Base-by-base conservation (phyloP, 2,113 vertebrate genomes). In the Python bivittatus region DNA sequence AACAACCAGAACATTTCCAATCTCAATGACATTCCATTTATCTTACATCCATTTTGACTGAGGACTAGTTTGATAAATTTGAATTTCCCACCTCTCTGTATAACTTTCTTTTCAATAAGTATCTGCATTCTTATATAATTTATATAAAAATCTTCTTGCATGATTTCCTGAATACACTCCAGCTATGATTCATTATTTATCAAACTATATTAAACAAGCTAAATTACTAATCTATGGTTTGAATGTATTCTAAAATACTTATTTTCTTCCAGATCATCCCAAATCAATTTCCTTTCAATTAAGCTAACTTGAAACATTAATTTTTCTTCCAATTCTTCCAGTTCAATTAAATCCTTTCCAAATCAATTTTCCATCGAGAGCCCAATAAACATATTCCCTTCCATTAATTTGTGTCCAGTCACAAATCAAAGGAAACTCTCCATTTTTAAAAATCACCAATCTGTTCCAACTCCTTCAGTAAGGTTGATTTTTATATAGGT, bases 1-100 rank as follows among this genome's bases (percentile, higher is more conserved):
- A 96, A 84, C 6, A 60, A 52, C 48, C n/a, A 92, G 79, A 92
- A 91, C 94, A 92, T 9, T 83, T 52, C 0, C 0, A 94, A 22
- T 56, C 84, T 56, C 92, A 6, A 20, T 48, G 27, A 83, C 87
- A 6, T 79, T 1, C 7, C 44, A n/a, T 72, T 90, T 95, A 93
- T 91, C 60, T 94, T n/a, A 42, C 1, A 86, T 4, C 23, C 0
- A 1, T 91, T 86, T 84, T 58, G 93, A 88, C 9, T 91, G 88
- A 92, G 91, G 23, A 42, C 20, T 91, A 85, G 29, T 57, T 91
- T 90, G 20, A 0, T 48, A 91, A 94, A 94, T 12, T 93, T 6
- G 72, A 2, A 33, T 53, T n/a, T 9, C 91, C 60, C 57, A 86
- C 64, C 88, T 60, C 87, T 90, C 60, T 84, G 54, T 22, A 56